Evolutionary conservation across 2,113 vertebrate species (phyloP), one percentile per base, ranked within the genome.

Genomic region (Serilophus lunatus): DNA sequence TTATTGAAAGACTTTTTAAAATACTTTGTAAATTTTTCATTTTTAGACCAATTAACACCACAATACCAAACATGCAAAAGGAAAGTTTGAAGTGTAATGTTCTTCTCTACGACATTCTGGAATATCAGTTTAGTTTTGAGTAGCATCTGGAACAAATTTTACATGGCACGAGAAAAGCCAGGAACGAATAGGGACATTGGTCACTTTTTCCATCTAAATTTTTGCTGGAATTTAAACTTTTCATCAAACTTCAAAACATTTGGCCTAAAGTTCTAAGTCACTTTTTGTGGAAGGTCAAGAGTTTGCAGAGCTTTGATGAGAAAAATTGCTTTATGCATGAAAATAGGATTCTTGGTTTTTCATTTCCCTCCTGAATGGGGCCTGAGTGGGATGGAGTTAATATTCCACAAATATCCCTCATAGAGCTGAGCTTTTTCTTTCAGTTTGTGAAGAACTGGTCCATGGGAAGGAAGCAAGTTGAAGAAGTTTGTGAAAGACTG

Each of bases 401-500:
- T 8, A 18, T 8, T 6, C 10, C 35, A n/a, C n/a, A n/a, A n/a
- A n/a, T n/a, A n/a, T n/a, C n/a, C n/a, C n/a, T n/a, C n/a, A n/a
- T n/a, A 5, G 8, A 25, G 10, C 10, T 79, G 24, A 25, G 44
- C 13, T 71, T 19, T 17, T 12, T 47, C 35, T 42, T 76, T 57
- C 25, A 71, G 14, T 59, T 59, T 5, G 1, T 25, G 40, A 70
- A 70, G 31, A 31, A 64, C 26, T 65, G 35, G 9, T 12, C 20
- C 2, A 0, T 35, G 16, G 38, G 6, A 84, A 35, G 3, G 42
- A 75, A 33, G 8, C 16, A 51, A 1, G 3, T 1, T 29, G 16
- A 4, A 57, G 23, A 33, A 57, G 13, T 14, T 42, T 5, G 5
- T 20, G 36, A 2, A 63, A 6, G 13, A 57, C 47, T n/a, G 23